These are phyloP conservation scores for Periophthalmodon schlosseri DNA, from an alignment of 2,113 vertebrate genomes.

Conservation along the genomic window DNA sequence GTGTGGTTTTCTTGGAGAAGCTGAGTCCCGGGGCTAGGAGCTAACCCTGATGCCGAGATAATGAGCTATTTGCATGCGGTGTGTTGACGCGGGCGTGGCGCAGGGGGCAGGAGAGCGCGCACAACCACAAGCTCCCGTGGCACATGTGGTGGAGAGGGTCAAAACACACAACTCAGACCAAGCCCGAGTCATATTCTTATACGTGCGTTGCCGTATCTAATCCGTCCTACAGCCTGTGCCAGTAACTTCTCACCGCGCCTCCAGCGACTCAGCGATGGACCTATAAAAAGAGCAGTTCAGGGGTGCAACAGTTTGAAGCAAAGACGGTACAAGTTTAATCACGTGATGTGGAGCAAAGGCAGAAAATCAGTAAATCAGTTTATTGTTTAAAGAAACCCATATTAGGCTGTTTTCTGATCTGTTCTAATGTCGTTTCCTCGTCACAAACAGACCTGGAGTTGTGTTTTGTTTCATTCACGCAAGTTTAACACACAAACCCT, in stretches of 20 bases:
- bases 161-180: background rate
- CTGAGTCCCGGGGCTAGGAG: constrained; percentile 28
- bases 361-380: background rate
- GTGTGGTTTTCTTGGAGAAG: constrained; percentile 17
- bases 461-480: too few relatives aligned
- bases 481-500: too few relatives aligned
- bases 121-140: background rate
- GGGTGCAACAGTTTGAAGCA: background rate
- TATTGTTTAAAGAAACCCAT: too few relatives aligned
- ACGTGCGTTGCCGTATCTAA: background rate
- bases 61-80: constrained; percentile 58
- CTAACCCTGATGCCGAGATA: constrained; percentile 62
- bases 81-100: constrained; percentile 77
- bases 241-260: too few relatives aligned
- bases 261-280: background rate
- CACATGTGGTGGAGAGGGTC: background rate
- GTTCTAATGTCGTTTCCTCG: too few relatives aligned
- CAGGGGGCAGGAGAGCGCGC: constrained; percentile 62
- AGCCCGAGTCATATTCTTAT: background rate
- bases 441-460: too few relatives aligned
- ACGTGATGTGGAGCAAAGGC: background rate
- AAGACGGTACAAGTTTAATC: background rate
- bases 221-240: too few relatives aligned
- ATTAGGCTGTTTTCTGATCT: too few relatives aligned
- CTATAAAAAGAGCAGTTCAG: background rate